Base-by-base conservation (phyloP, 1,140 invertebrate genomes). In the Tetragonula clypearis region DNA sequence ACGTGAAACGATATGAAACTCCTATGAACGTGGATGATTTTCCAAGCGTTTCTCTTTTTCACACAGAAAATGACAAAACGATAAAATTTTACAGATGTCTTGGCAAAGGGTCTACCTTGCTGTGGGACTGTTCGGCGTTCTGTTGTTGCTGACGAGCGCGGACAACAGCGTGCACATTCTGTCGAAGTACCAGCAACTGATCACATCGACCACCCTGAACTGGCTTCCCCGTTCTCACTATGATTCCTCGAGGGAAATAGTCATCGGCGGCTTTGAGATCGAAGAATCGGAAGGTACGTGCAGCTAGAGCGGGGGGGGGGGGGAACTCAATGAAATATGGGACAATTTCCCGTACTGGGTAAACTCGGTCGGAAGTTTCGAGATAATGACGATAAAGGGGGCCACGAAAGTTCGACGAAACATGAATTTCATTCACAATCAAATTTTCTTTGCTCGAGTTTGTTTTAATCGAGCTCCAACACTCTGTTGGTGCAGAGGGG, bases 201-300 rank as follows among this genome's bases (percentile, higher is more conserved):
- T 96, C 21, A 96, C 96, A 14, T 96, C 96, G 30, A 96, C 95
- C 81, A 96, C 95, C 2, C 90, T 96, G 53, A 94, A 94, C 49
- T 96, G 96, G 96, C 94, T 96, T 72, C 94, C 95, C 21, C 89
- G 92, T 0, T 91, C 92, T 26, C 93, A 95, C 72, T 94, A 94
- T 35, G 93, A 94, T 41, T 90, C 94, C 68, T 90, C 95, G 56
- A 94, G 95, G 72, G 93, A 94, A 53, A 95, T 96, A 49, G 96
- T 96, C 17, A 94, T 96, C 58, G 96, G 96, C 49, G 95, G 95
- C n/a, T 94, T 95, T 81, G 95, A 96, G 79, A 92, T 94, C 6
- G 56, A 88, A 77, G 90, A 93, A 76, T 53, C 71, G 17, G 84
- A 90, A 85, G 90, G 93, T 94, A 84, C 19, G 68, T 80, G 14